phyloP scores from a whole-genome alignment of 2,797 vertebrate species.

The Rhinella marina region DNA sequence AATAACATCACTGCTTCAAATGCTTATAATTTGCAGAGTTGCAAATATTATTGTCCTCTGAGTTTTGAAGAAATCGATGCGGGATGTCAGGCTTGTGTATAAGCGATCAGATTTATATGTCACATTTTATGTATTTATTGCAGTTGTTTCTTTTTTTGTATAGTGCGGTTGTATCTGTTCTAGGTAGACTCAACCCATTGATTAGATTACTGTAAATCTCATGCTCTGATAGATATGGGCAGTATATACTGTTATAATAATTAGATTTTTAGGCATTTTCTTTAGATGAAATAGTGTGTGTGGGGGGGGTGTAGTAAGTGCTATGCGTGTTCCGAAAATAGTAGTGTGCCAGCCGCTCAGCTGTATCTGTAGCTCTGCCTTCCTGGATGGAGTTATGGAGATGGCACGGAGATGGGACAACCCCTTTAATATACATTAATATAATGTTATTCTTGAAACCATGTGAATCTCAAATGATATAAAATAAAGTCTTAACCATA shows the following conservation, averaged over 20 bases:
- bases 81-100: background rate
- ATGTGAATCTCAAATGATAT: too few species aligned
- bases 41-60: background rate
- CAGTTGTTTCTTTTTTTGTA: background rate
- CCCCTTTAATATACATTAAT: too few species aligned
- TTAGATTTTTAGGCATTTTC: background rate
- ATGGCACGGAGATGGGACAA: too few species aligned
- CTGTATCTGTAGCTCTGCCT: too few species aligned
- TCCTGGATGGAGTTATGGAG: too few species aligned
- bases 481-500: too few species aligned
- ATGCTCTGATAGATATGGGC: background rate
- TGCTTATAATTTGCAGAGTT: constrained; percentile 16
- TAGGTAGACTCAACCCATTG: background rate
- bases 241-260: background rate
- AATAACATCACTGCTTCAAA: constrained; percentile 1
- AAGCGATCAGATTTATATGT: background rate
- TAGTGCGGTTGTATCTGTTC: background rate
- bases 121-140: background rate
- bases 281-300: too few species aligned
- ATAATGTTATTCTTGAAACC: too few species aligned
- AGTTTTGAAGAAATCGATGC: background rate
- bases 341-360: too few species aligned
- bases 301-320: too few species aligned
- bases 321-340: too few species aligned
- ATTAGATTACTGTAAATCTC: background rate